Conservation (phyloP, 2,113 vertebrate species). For the Nothocercus julius region DNA sequence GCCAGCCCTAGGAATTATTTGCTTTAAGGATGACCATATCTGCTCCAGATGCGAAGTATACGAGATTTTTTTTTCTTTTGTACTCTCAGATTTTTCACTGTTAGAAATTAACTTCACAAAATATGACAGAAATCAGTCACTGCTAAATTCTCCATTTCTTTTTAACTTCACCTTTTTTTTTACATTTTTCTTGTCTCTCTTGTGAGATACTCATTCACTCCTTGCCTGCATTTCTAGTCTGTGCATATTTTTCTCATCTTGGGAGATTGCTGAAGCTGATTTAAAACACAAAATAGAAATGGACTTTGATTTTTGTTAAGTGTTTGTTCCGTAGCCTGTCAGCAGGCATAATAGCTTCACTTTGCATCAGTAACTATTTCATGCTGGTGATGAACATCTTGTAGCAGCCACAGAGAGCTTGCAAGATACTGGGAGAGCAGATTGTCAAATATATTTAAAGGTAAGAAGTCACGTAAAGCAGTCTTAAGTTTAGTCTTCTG, state of each 20-base stretch:
- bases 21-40: not conserved
- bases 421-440: constrained; percentile 41
- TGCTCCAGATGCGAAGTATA: constrained; percentile 2
- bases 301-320: constrained; percentile 72
- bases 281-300: constrained; percentile 70
- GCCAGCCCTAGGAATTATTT: constrained; percentile 1
- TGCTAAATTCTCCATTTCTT: not conserved
- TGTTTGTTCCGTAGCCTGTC: constrained; percentile 71
- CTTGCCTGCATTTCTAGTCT: not conserved
- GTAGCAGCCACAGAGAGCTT: constrained; percentile 15
- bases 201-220: not conserved
- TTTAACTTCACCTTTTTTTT: not conserved
- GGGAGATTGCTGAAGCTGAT: constrained; percentile 37
- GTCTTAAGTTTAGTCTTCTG: constrained; percentile 60
- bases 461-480: constrained; percentile 56
- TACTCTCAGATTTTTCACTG: not conserved
- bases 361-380: constrained; percentile 32
- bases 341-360: constrained; percentile 61
- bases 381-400: constrained; percentile 29
- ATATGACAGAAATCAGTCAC: not conserved
- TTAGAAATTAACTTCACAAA: not conserved
- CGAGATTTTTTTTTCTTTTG: not conserved
- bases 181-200: not conserved
- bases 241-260: constrained; percentile 24
- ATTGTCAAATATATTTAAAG: constrained; percentile 71